These are phyloP conservation scores for Cheilosia urbana DNA, from an alignment of 2,888 invertebrate species.

Conservation along the genomic window DNA sequence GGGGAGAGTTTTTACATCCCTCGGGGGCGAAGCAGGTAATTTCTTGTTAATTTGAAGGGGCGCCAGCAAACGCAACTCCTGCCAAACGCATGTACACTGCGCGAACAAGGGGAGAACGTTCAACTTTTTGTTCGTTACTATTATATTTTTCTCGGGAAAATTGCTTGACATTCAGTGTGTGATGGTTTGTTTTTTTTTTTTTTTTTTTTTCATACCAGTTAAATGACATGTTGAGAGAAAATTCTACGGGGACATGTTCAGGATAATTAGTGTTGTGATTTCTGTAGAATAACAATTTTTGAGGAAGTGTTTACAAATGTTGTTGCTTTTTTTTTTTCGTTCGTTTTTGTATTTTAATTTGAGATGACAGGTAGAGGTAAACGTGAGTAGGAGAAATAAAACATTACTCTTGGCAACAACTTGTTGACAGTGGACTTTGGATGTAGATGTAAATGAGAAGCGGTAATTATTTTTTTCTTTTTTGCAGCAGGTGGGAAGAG, in stretches of 20 bases:
- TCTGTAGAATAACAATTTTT: conserved; percentile 52
- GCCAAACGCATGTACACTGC: background rate
- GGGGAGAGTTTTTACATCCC: conserved; percentile 11
- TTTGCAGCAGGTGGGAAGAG: background rate
- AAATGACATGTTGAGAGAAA: conserved; percentile 24
- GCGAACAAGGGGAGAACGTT: conserved; percentile 1
- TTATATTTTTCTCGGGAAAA: conserved; percentile 15
- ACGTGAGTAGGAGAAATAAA: conserved; percentile 26
- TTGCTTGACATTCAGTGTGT: conserved; percentile 49
- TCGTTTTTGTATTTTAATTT: background rate
- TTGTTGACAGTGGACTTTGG: conserved; percentile 21
- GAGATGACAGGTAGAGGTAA: conserved; percentile 32
- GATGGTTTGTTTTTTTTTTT: conserved; percentile 38
- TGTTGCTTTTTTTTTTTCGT: background rate
- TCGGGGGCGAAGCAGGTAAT: conserved; percentile 38
- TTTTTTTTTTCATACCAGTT: too few species aligned
- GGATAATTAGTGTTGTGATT: conserved; percentile 54
- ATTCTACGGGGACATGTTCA: conserved; percentile 24
- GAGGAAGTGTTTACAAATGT: conserved; percentile 37
- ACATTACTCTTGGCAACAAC: conserved; percentile 12
- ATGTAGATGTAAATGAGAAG: background rate
- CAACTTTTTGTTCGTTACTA: conserved; percentile 6
- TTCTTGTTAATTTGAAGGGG: conserved; percentile 51
- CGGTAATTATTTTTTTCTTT: background rate
- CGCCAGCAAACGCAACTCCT: background rate